phyloP scores from a whole-genome alignment of 2,888 invertebrate genomes.

The Clivina fossor region DNA sequence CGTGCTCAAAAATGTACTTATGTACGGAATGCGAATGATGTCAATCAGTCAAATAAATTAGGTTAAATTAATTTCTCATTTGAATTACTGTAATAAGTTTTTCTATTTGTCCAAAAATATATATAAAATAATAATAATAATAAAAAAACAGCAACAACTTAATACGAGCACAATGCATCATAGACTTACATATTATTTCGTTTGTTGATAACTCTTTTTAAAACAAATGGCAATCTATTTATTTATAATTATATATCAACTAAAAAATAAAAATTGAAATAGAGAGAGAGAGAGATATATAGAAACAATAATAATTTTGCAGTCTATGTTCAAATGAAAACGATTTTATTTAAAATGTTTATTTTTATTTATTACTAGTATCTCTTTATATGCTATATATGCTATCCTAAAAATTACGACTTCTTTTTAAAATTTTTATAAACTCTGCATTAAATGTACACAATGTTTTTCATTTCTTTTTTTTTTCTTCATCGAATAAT shows the following conservation, averaged over 20 bases:
- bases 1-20: constrained; percentile 16
- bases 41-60: constrained; percentile 12
- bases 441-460: constrained; percentile 37
- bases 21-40: constrained; percentile 22
- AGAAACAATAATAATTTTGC: too few relatives aligned
- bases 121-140: constrained; percentile 7
- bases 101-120: constrained; percentile 9
- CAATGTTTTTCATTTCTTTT: too few relatives aligned
- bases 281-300: too few relatives aligned
- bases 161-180: constrained; percentile 24
- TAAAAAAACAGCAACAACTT: constrained; percentile 24
- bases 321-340: constrained; percentile 26
- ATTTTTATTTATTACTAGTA: constrained; percentile 28
- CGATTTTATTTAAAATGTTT: constrained; percentile 33
- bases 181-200: constrained; percentile 21
- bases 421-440: constrained; percentile 33
- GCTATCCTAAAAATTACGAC: constrained; percentile 34
- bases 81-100: neutral
- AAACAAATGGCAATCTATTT: constrained; percentile 27
- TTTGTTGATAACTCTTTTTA: too few relatives aligned
- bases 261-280: too few relatives aligned
- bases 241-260: constrained; percentile 6
- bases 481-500: too few relatives aligned
- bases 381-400: constrained; percentile 30
- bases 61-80: neutral